Evolutionary conservation across 2,113 vertebrate species (phyloP), one percentile per base, ranked within the genome.

Genomic region (Scopus umbretta): DNA sequence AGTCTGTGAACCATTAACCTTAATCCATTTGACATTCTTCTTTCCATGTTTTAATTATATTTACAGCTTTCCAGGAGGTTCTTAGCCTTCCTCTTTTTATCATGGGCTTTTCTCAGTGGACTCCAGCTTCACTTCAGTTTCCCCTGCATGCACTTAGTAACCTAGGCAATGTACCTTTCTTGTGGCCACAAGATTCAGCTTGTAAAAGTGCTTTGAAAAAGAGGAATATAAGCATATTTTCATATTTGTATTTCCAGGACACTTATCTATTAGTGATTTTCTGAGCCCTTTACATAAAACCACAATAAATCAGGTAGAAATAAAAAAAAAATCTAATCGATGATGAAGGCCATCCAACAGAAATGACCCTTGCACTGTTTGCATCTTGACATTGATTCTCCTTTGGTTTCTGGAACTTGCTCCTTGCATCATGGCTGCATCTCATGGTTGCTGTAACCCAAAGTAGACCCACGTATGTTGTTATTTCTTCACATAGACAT

Each of bases 31-130:
- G 91, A 94, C 73, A 94, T 92, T 94, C 88, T 91, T 56, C 38
- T 63, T 91, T 91, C 88, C 67, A 67, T 65, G 76, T 91, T 97
- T 94, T 92, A 94, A 91, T 92, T 79, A 80, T 79, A 92, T 91
- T 92, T 92, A 72, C 72, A 89, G 34, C 73, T 91, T 92, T 91
- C 62, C 65, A n/a, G 73, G 80, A 82, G 61, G 27, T 50, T 96
- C 59, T 88, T 65, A 82, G 52, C 56, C 80, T 91, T 90, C 86
- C 21, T 88, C 43, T 81, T 93, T 92, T 84, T 81, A 53, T 75
- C 65, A 45, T 3, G 2, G 21, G 16, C 29, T 94, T 86, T 95
- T 90, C 88, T 94, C 59, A 50, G 72, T 0, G 1, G 47, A 92
- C 36, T 9, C 17, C 29, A 79, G 63, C 70, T 91, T 91, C 68